Evolutionary conservation across 2,797 vertebrate species (phyloP), one percentile per base, ranked within the genome.

Genomic region (Neopelma chrysocephalum): DNA sequence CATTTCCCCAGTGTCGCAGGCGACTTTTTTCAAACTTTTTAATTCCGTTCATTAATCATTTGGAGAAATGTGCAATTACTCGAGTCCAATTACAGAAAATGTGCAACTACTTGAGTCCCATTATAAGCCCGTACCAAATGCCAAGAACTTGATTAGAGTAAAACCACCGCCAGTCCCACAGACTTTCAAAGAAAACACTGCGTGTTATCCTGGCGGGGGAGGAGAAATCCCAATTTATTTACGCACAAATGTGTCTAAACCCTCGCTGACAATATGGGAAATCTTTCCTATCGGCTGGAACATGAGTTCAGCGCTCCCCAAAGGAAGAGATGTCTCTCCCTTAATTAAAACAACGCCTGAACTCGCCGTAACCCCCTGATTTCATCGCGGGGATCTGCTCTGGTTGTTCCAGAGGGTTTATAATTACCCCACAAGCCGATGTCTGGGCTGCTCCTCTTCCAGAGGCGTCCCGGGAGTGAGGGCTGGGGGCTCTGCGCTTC

Each of bases 281-380:
- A 97, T 93, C 95, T 97, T 90, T 93, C 93, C 92, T 95, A 97
- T 95, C 36, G 15, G 93, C 97, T 48, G 65, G 68, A 93, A 96
- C 72, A 58, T 75, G 95, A 87, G 86, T 82, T 91, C 96, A 56
- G 95, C 54, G n/a, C 82, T 96, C 96, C 97, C 97, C 89, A n/a
- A 95, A 97, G 98, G 96, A 97, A 95, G 93, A 97, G 95, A 95
- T 95, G 97, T 96, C 96, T 97, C 95, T 93, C 83, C 82, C 89
- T 97, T 97, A 96, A 98, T 97, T 96, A 98, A 98, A 98, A 97
- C 97, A 97, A 85, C 36, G 89, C 86, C 96, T 98, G 96, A 98
- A 96, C 98, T 98, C 42, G 18, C 89, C 5, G 81, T 96, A 96
- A 97, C 97, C 97, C 82, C 81, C 19, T 5, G 66, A 23, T 95